Evolutionary conservation across 2,113 vertebrate species (phyloP).

Genomic region (Uria lomvia): DNA sequence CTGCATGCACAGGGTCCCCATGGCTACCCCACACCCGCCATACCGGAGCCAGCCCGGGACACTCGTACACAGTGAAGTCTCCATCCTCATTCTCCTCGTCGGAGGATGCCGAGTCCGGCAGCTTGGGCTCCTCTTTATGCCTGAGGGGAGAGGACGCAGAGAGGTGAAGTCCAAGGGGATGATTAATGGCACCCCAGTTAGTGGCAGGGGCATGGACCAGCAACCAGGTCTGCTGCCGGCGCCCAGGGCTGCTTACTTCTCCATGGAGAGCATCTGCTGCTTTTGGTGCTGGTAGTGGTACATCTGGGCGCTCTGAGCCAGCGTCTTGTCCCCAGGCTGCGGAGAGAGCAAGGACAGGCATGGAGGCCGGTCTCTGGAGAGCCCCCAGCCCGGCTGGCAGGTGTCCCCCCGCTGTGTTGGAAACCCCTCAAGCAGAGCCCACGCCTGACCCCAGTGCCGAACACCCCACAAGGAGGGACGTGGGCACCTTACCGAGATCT

Average conservation of each 20-base stretch:
- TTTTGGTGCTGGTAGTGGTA: conserved; percentile 97
- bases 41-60: conserved; percentile 93
- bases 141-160: conserved; percentile 48
- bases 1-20: rapidly evolving
- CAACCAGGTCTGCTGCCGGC: neutral
- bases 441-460: rapidly evolving
- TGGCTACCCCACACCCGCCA: neutral
- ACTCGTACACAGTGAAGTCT: conserved; percentile 95
- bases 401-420: rapidly evolving
- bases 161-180: neutral
- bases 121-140: conserved; percentile 85
- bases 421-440: neutral
- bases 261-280: conserved; percentile 92
- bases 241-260: conserved; percentile 76
- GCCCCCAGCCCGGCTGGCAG: neutral
- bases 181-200: neutral
- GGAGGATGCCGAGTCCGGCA: conserved; percentile 80
- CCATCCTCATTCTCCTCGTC: conserved; percentile 95
- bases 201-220: neutral
- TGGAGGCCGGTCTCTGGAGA: neutral
- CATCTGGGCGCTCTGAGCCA: conserved; percentile 93
- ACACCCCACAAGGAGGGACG: no score
- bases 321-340: conserved; percentile 87
- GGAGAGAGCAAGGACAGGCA: neutral
- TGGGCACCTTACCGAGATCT: conserved; percentile 73